phyloP scores from a whole-genome alignment of 2,888 invertebrate genomes.

The Anarsia innoxiella region DNA sequence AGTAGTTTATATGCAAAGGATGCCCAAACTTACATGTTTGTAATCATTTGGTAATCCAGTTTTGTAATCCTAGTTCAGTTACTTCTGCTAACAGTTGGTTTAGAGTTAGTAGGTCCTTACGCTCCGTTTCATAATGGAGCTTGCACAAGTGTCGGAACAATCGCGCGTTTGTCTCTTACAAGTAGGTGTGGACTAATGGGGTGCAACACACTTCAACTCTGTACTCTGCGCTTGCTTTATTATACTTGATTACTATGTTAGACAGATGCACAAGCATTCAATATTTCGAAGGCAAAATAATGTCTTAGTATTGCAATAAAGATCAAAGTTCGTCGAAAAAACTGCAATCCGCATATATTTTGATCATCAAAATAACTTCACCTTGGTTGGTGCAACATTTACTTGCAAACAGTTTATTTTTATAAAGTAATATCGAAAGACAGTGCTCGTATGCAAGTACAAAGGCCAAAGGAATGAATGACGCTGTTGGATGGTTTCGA shows the following conservation, averaged over 20 bases:
- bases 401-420: constrained; percentile 8
- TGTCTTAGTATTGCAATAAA: too few relatives aligned
- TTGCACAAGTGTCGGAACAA: constrained; percentile 54
- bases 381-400: constrained; percentile 10
- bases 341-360: constrained; percentile 6
- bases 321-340: constrained; percentile 6
- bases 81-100: constrained; percentile 51
- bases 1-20: constrained; percentile 44
- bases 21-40: constrained; percentile 20
- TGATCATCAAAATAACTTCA: constrained; percentile 10
- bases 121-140: constrained; percentile 61
- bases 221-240: too few relatives aligned
- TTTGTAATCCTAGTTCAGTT: constrained; percentile 55
- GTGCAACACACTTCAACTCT: constrained; percentile 9
- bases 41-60: constrained; percentile 45
- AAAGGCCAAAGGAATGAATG: constrained; percentile 55
- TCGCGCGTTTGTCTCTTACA: constrained; percentile 42
- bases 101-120: constrained; percentile 44
- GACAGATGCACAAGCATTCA: neutral
- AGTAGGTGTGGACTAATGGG: constrained; percentile 25
- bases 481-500: constrained; percentile 71
- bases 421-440: constrained; percentile 17
- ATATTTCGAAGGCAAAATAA: neutral
- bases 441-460: constrained; percentile 39
- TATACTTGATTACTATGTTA: constrained; percentile 1